Evolutionary conservation across 1,140 invertebrate genomes (phyloP).

Genomic region (Zophobas morio): DNA sequence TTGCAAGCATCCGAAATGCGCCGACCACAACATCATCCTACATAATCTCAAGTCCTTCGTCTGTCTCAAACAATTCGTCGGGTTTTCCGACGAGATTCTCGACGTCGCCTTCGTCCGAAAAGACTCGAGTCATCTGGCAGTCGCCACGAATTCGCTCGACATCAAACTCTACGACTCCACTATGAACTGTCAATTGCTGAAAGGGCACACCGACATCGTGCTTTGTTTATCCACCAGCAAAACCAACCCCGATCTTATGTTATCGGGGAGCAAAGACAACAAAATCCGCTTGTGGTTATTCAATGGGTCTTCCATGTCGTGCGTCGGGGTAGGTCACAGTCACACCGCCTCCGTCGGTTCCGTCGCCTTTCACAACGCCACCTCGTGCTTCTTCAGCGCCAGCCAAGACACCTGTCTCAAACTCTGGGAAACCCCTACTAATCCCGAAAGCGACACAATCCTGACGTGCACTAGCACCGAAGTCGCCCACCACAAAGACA

Average conservation of each 20-base stretch:
- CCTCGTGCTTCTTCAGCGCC: slow-evolving; percentile 79
- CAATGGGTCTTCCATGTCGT: slow-evolving; percentile 71
- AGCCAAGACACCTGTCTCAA: slow-evolving; percentile 95
- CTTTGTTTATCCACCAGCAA: slow-evolving; percentile 79
- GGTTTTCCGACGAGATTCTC: slow-evolving; percentile 92
- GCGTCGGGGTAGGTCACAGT: slow-evolving; percentile 79
- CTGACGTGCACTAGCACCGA: slow-evolving; percentile 79
- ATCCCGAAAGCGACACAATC: slow-evolving; percentile 65
- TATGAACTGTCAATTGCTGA: slow-evolving; percentile 88
- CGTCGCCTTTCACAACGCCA: slow-evolving; percentile 77
- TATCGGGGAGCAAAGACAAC: slow-evolving; percentile 91
- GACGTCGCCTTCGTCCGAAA: slow-evolving; percentile 86
- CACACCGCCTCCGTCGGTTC: slow-evolving; percentile 90
- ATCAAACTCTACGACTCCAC: slow-evolving; percentile 86
- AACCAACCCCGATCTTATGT: slow-evolving; percentile 78
- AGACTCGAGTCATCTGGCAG: slow-evolving; percentile 80
- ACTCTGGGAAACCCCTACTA: slow-evolving; percentile 82
- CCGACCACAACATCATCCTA: slow-evolving; percentile 90
- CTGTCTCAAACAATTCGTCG: slow-evolving; percentile 87
- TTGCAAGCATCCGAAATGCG: slow-evolving; percentile 52
- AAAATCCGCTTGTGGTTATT: slow-evolving; percentile 85
- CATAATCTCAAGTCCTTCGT: slow-evolving; percentile 78
- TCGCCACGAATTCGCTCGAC: slow-evolving; percentile 91
- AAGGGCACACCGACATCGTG: slow-evolving; percentile 92
- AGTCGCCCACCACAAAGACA: slow-evolving; percentile 91